Conservation (phyloP, 2,113 vertebrate species). For the Antechinus stuartii region DNA sequence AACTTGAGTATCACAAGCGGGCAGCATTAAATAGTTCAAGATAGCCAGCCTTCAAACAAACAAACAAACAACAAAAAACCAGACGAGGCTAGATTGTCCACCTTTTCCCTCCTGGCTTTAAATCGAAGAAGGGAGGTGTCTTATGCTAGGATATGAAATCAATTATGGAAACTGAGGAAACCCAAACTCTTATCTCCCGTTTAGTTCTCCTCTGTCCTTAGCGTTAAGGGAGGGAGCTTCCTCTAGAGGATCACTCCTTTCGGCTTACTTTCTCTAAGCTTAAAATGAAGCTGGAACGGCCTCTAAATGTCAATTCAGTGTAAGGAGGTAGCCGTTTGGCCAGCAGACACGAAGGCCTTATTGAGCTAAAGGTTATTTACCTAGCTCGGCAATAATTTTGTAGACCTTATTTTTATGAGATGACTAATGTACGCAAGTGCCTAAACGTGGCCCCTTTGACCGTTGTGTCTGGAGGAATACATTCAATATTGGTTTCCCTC, state of each 20-base stretch:
- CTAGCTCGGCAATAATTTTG: background rate
- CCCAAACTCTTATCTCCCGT: background rate
- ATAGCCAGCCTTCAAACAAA: background rate
- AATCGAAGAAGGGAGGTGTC: background rate
- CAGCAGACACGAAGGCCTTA: background rate
- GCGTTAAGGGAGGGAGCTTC: background rate
- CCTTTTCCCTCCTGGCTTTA: background rate
- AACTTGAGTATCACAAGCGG: background rate
- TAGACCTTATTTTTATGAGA: background rate
- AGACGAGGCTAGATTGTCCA: background rate
- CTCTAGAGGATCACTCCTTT: background rate
- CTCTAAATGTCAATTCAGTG: background rate
- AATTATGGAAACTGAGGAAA: background rate
- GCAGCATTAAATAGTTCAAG: background rate
- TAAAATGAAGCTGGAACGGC: background rate
- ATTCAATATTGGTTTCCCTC: background rate
- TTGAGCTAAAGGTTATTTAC: background rate
- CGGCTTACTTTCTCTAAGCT: background rate
- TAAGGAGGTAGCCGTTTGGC: background rate
- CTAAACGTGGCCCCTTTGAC: background rate
- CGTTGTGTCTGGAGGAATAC: background rate
- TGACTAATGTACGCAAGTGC: background rate
- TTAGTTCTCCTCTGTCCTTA: background rate
- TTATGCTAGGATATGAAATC: background rate
- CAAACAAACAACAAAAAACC: too few species aligned